Percentiles rank a stretch among this genome's conserved stretches.
Conservation (phyloP, 2,797 vertebrate genomes). For the Acanthurus leucopareius region DNA sequence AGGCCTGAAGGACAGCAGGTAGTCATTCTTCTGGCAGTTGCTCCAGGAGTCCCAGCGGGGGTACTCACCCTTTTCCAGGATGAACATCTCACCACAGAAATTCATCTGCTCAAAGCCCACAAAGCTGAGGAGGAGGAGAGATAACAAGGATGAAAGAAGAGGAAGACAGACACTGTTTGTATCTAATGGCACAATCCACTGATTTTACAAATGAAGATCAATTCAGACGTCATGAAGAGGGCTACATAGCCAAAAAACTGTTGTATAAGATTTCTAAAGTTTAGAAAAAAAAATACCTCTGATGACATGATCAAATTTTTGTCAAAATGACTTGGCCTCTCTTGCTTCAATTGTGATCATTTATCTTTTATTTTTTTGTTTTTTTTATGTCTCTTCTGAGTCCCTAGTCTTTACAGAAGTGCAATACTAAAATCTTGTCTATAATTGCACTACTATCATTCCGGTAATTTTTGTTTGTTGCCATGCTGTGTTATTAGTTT, state of each 20-base stretch:
- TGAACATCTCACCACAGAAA: slow-evolving; percentile 91
- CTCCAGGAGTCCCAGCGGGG: slow-evolving; percentile 92
- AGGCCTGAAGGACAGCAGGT: slow-evolving; percentile 90
- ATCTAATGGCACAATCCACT: neutral
- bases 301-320: neutral
- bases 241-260: neutral
- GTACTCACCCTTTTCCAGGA: slow-evolving; percentile 92
- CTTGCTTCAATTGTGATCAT: no score
- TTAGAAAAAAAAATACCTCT: neutral
- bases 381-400: neutral
- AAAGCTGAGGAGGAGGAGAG: slow-evolving; percentile 76
- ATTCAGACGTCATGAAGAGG: neutral
- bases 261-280: neutral
- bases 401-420: neutral
- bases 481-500: slow-evolving; percentile 21
- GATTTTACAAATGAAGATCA: neutral
- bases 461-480: neutral
- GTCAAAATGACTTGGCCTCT: neutral
- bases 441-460: neutral
- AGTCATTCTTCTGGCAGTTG: slow-evolving; percentile 90
- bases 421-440: neutral
- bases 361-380: neutral
- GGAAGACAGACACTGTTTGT: neutral
- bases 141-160: neutral
- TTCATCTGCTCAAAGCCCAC: slow-evolving; percentile 92